Evolutionary conservation across 2,888 invertebrate genomes (phyloP), one percentile per base, ranked within the genome.

Genomic region (Zygaena filipendulae): DNA sequence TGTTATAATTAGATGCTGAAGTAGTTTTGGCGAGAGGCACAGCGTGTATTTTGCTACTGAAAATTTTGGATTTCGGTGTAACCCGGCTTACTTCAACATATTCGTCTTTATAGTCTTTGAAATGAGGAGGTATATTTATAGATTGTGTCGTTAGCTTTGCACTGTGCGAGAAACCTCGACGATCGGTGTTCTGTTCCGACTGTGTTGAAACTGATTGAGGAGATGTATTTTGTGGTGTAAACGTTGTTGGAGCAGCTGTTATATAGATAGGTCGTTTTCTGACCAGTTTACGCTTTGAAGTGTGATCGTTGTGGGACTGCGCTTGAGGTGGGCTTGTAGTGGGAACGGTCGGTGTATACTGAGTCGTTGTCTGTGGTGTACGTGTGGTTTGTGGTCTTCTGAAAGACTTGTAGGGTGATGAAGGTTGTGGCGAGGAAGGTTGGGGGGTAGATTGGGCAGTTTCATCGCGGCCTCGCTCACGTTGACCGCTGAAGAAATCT

Each of bases 401-500:
- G 33, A 72, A 53, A 6, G 47, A 68, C 36, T 43, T 48, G 38
- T 52, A 59, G 43, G 52, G 33, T 41, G 62, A 37, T 5, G 53
- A 36, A 3, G 55, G 41, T 13, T 19, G 45, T 19, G 36, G 45
- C 13, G 42, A 40, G 3, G 47, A 32, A 7, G 45, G 41, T 11
- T 38, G 25, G 36, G 42, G 39, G 3, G 42, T 39, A 27, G 43
- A 44, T 2, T 42, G 32, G 13, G 35, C 37, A 23, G 39, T 41
- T n/a, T 77, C 79, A 27, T 79, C 79, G 2, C 68, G 72, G 23
- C 75, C 79, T 16, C 71, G 68, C 25, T 79, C 77, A 9, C 72
- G 68, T 39, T 69, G 74, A 2, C 77, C 77, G 32, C 87, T 87
- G 64, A 87, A 90, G 72, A 89, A 90, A 61, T 90, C 88, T 1